Base-by-base conservation (phyloP, 2,113 vertebrate species). In the Hippocampus guttulatus region DNA sequence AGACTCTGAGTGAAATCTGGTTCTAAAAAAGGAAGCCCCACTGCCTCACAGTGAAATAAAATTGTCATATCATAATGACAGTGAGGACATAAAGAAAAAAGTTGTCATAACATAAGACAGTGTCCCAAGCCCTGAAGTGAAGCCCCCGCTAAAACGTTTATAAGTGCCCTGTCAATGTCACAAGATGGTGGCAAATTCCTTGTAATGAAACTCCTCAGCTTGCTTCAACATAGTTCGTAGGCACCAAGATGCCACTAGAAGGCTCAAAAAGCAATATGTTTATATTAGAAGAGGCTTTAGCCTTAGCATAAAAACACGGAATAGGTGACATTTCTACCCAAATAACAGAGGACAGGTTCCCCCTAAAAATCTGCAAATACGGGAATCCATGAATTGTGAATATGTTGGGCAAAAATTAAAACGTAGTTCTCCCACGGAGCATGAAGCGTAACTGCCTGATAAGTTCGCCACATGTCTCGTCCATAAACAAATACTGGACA, bases 1-100 rank as follows among this genome's bases (percentile, higher is more conserved):
- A 78, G 68, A 80, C 69, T 65, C 69, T 65, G 67, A 70, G 80
- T 54, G 64, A 75, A 76, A 78, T 81, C 70, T 51, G 49, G 18
- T 51, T 76, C 76, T 52, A 30, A 67, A 74, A 84, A 60, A 73
- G 73, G 81, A 70, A 77, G 54, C 27, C 58, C 66, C 75, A n/a
- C 41, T 14, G 8, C 61, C 38, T 21, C 20, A 41, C 38, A 38
- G 18, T 20, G 15, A 21, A 64, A 64, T 64, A 64, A n/a, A n/a
- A 45, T 23, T 12, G n/a, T 16, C 21, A 38, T 38, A 38, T 62
- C 16, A 3, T 38, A 8, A 20, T 38, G 33, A 62, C 15, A 40
- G 8, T 40, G 18, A 27, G 6, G 25, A 16, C 25, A 60, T 30
- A 4, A 0, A 60, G 11, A 23, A 9, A 57, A 52, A 52, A 51